Percentiles rank a stretch among this genome's conserved stretches.
phyloP scores from a whole-genome alignment of 1,140 invertebrate species.

The Nasonia giraulti region DNA sequence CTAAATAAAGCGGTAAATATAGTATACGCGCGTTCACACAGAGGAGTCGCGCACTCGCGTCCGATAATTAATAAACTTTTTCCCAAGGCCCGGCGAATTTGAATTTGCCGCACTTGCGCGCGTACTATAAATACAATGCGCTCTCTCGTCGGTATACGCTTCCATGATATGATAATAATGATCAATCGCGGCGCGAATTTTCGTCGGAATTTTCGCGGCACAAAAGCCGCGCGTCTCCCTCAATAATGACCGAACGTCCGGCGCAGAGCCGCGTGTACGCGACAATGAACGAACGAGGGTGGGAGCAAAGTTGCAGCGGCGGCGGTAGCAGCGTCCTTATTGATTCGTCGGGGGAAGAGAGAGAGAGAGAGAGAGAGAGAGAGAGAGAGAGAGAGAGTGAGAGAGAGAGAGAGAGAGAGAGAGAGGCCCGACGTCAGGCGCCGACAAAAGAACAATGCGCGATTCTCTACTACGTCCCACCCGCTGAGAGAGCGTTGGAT shows the following conservation, averaged over 20 bases:
- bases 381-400: not conserved
- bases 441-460: conserved; percentile 42
- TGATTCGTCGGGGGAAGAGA: conserved; percentile 33
- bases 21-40: too few relatives aligned
- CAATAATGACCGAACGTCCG: conserved; percentile 28
- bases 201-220: not conserved
- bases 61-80: not conserved
- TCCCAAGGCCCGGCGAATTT: not conserved
- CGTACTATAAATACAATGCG: not conserved
- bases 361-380: not conserved
- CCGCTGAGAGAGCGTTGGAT: not conserved
- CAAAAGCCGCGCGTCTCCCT: conserved; percentile 22
- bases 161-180: not conserved
- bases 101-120: not conserved
- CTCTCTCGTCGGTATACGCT: not conserved
- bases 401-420: conserved; percentile 1
- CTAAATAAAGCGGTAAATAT: not conserved
- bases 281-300: conserved; percentile 1
- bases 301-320: not conserved
- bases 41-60: not conserved
- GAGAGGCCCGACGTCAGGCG: not conserved
- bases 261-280: not conserved
- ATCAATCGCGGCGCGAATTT: not conserved
- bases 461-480: not conserved
- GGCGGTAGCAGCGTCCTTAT: conserved; percentile 26